Conservation (phyloP, 2,113 vertebrate genomes). For the Pardalotus punctatus region DNA sequence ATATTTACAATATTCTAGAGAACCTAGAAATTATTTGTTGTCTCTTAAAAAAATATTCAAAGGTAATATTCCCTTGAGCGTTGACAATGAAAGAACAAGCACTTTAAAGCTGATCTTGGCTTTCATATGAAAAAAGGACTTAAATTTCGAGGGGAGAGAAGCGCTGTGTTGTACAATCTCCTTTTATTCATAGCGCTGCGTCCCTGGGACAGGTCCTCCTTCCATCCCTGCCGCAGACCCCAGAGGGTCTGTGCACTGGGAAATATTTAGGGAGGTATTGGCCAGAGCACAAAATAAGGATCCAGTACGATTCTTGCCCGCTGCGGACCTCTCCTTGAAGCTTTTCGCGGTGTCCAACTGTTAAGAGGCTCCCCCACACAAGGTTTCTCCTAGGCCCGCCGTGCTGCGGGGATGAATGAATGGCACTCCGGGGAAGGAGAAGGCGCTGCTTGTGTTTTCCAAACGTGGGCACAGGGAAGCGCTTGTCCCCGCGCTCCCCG, state of each 20-base stretch:
- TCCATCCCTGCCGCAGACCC: not conserved
- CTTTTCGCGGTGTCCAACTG: not conserved
- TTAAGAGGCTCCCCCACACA: not conserved
- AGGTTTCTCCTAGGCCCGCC: not conserved
- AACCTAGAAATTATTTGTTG: not conserved
- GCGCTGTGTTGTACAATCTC: not conserved
- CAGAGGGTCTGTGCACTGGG: not conserved
- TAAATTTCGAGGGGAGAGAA: not conserved
- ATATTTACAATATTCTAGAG: not conserved
- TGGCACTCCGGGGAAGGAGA: not conserved
- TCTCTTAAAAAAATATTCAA: not conserved
- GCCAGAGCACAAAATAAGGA: not conserved
- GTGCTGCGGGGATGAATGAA: not conserved
- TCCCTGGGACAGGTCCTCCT: not conserved
- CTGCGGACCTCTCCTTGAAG: not conserved
- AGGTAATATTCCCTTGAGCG: not conserved
- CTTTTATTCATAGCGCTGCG: not conserved
- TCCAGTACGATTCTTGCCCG: fast-evolving
- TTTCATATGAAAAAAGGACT: not conserved
- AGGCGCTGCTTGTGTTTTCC: not conserved
- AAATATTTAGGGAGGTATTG: not conserved
- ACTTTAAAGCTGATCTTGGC: not conserved
- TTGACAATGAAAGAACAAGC: not conserved
- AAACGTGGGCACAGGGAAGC: not conserved
- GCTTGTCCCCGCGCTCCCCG: not conserved